Conservation (phyloP, 2,113 vertebrate genomes). For the Rhegmatorhina hoffmannsi region DNA sequence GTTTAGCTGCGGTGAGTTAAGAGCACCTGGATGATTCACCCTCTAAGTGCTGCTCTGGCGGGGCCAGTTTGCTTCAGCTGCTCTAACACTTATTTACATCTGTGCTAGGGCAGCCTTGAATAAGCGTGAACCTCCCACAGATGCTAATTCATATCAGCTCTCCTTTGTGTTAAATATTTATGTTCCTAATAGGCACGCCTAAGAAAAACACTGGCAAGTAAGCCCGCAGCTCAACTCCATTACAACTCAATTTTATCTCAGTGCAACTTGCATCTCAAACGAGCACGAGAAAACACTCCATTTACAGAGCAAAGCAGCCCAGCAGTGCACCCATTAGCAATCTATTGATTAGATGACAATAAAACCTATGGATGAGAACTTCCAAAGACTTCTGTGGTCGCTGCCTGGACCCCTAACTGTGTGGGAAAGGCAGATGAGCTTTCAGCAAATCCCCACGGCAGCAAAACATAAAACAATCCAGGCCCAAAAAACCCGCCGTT, state of each 20-base stretch:
- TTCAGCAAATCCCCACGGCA: background rate
- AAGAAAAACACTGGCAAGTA: constrained; percentile 23
- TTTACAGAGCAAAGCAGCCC: background rate
- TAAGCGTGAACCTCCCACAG: constrained; percentile 1
- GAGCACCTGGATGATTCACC: constrained; percentile 29
- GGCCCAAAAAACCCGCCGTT: background rate
- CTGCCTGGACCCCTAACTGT: fast-evolving
- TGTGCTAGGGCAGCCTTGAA: background rate
- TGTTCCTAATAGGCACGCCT: constrained; percentile 20
- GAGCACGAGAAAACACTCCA: background rate
- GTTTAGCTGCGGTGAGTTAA: background rate
- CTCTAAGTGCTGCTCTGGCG: background rate
- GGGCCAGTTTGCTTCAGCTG: background rate
- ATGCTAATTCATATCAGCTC: constrained; percentile 23
- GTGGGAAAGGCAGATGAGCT: background rate
- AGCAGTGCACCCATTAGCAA: background rate
- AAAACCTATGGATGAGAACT: background rate
- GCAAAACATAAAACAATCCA: background rate
- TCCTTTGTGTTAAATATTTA: constrained; percentile 43
- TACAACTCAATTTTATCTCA: background rate
- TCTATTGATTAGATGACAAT: background rate
- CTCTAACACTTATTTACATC: background rate
- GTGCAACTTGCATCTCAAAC: background rate
- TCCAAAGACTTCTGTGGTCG: background rate
- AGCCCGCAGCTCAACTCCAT: background rate